A percentile compares a stretch with the other conserved stretches of the same genome.
Conservation (phyloP, 2,888 invertebrate species). For the Oxyteleia sp. region DNA sequence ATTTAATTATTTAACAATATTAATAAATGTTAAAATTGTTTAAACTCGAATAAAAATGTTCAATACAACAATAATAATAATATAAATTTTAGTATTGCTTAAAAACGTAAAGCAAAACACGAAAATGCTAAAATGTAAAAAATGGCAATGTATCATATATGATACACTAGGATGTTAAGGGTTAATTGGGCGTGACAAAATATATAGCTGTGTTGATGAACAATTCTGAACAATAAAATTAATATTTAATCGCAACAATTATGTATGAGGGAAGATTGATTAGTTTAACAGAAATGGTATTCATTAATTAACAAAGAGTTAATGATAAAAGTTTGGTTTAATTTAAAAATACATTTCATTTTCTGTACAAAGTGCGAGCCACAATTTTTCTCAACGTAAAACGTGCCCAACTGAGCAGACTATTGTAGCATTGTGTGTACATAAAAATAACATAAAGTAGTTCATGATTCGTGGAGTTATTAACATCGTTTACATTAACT, state of each 20-base stretch:
- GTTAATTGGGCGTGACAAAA: too few species aligned
- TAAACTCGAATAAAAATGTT: too few species aligned
- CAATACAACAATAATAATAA: too few species aligned
- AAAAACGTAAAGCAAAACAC: too few species aligned
- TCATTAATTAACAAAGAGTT: background rate
- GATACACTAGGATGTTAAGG: too few species aligned
- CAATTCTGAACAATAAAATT: background rate
- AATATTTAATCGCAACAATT: background rate
- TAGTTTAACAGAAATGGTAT: background rate
- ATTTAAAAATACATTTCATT: too few species aligned
- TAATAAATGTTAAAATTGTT: too few species aligned
- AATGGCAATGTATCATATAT: too few species aligned
- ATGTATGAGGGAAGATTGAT: background rate
- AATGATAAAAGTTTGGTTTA: too few species aligned
- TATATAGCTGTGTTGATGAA: background rate
- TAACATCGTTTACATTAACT: slow-evolving; percentile 15
- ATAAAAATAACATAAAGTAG: slow-evolving; percentile 23
- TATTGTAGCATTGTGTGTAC: slow-evolving; percentile 34
- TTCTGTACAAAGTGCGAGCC: background rate
- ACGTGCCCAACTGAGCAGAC: slow-evolving; percentile 24
- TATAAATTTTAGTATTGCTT: too few species aligned
- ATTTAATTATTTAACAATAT: too few species aligned
- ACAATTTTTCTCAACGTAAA: slow-evolving; percentile 36
- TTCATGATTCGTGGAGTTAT: slow-evolving; percentile 23
- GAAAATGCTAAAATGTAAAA: too few species aligned